These are phyloP conservation scores for Gadus macrocephalus DNA, from an alignment of 2,113 vertebrate species.

Conservation along the genomic window DNA sequence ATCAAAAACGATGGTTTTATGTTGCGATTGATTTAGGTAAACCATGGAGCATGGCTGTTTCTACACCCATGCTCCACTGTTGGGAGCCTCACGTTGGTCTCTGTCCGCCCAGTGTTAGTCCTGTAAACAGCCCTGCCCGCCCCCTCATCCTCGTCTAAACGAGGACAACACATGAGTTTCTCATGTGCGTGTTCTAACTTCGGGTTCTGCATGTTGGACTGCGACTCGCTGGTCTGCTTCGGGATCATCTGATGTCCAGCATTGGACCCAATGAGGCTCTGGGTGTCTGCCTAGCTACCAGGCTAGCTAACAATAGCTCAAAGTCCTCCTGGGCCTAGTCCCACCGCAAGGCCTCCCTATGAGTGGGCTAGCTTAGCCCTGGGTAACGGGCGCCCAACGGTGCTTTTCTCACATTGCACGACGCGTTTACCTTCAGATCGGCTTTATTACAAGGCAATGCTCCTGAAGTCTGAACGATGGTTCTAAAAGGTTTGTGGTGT, in stretches of 20 bases:
- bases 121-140: too few species aligned
- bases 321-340: constrained; percentile 48
- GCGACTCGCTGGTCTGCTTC: neutral
- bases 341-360: constrained; percentile 27
- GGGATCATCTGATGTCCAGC: too few species aligned
- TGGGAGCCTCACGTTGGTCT: too few species aligned
- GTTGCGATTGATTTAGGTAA: too few species aligned
- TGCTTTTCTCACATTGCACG: neutral
- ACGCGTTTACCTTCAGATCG: neutral
- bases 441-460: neutral
- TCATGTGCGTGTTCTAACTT: neutral
- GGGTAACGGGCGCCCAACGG: neutral
- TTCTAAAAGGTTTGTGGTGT: constrained; percentile 13
- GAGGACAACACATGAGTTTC: too few species aligned
- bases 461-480: neutral
- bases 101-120: too few species aligned
- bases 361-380: constrained; percentile 36
- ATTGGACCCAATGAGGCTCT: neutral
- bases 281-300: constrained; percentile 17
- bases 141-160: too few species aligned
- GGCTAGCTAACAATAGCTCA: constrained; percentile 60
- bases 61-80: too few species aligned
- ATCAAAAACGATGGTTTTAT: too few species aligned
- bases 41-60: too few species aligned
- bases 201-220: neutral